These are phyloP conservation scores for Flabesymbios commensalis DNA, from an alignment of 2,888 invertebrate species.

Conservation along the genomic window DNA sequence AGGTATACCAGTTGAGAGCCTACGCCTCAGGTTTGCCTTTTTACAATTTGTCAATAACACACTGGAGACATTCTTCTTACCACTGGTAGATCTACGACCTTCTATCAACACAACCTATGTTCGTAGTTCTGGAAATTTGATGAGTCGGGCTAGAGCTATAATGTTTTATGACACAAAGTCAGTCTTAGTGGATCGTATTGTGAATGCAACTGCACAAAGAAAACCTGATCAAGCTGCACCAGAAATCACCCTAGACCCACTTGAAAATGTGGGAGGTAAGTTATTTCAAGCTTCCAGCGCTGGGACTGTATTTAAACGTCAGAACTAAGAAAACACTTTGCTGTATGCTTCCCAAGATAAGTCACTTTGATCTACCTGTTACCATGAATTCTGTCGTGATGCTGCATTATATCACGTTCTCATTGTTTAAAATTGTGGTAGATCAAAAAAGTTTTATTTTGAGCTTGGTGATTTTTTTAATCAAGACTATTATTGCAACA, in stretches of 20 bases:
- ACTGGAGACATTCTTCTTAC: constrained; percentile 55
- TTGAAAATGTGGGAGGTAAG: constrained; percentile 56
- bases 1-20: constrained; percentile 55
- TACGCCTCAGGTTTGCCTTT: constrained; percentile 53
- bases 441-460: too few relatives aligned
- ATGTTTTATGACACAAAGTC: constrained; percentile 57
- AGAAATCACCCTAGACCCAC: constrained; percentile 58
- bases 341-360: too few relatives aligned
- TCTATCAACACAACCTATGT: constrained; percentile 44
- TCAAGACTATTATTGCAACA: too few relatives aligned
- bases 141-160: constrained; percentile 45
- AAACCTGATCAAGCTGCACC: constrained; percentile 60
- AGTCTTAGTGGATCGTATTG: constrained; percentile 50
- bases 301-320: too few relatives aligned
- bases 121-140: constrained; percentile 48
- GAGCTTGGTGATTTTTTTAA: too few relatives aligned
- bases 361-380: too few relatives aligned
- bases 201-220: constrained; percentile 56
- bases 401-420: too few relatives aligned
- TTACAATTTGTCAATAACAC: constrained; percentile 55
- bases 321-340: too few relatives aligned
- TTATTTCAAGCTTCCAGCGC: not conserved
- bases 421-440: too few relatives aligned
- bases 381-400: too few relatives aligned
- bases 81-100: constrained; percentile 55